Evolutionary conservation across 2,113 vertebrate genomes (phyloP), one percentile per base, ranked within the genome.

Genomic region (Tupaia chinensis): DNA sequence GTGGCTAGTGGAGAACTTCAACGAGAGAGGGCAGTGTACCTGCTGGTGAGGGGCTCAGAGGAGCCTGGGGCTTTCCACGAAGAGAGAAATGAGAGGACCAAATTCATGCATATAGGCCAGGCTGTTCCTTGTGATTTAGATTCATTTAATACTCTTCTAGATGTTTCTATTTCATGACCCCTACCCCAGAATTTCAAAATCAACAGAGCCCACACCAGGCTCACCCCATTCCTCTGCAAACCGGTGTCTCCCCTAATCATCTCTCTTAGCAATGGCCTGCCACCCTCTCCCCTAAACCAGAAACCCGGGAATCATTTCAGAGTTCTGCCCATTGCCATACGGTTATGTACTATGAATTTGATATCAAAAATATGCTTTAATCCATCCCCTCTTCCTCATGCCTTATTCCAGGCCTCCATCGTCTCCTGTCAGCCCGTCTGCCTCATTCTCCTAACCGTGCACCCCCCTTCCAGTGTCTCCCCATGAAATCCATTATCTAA

Each of bases 401-500:
- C n/a, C 68, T 29, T 78, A 9, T 95, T 95, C 70, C 94, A 89
- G 79, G 74, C 79, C 66, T 61, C 79, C 54, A 25, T 69, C 86
- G 19, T 66, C 65, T 84, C 89, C 73, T 29, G 61, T 89, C 53
- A 0, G 68, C 27, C 77, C 84, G 80, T 95, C 80, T 83, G 80
- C 66, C 60, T 88, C n/a, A 0, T 84, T 89, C 87, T 86, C 61
- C 91, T 69, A 63, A 87, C 89, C 72, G 7, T 3, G 23, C 91
- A 93, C 87, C 86, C 89, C 85, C 72, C 97, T 96, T 97, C 96
- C 93, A 77, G 89, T 7, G 32, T 94, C 97, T 97, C 97, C 91
- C 95, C 89, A 17, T 27, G 97, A 98, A 98, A 98, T 98, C 97
- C 95, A 97, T 98, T 98, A 97, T 97, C 96, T 25, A 34, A 77